These are phyloP conservation scores for Pangasianodon hypophthalmus DNA, from an alignment of 2,113 vertebrate genomes.

Conservation along the genomic window DNA sequence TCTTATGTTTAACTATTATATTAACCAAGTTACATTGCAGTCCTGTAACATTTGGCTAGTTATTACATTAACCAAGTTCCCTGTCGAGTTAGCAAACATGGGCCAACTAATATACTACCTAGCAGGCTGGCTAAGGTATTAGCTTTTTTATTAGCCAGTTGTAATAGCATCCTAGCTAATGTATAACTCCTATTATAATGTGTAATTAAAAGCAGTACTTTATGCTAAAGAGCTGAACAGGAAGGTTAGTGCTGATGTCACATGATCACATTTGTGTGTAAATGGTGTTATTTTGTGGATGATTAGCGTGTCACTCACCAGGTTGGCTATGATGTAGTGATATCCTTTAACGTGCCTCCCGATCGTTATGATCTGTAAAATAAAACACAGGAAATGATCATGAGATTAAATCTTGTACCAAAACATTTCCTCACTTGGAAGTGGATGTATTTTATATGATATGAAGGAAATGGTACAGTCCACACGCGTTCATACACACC, in stretches of 20 bases:
- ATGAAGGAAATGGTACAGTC: background rate
- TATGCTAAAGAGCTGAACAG: background rate
- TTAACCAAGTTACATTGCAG: background rate
- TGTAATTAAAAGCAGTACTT: background rate
- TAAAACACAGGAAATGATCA: background rate
- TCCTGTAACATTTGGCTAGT: background rate
- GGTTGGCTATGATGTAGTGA: constrained; percentile 97
- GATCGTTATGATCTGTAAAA: constrained; percentile 91
- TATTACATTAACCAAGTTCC: background rate
- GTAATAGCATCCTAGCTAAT: background rate
- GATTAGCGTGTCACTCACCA: constrained; percentile 78
- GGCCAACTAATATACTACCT: background rate
- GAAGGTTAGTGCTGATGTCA: background rate
- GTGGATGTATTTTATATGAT: background rate
- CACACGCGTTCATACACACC: background rate
- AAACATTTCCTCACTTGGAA: background rate
- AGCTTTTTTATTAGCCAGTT: background rate
- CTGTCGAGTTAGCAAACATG: background rate
- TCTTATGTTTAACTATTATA: background rate
- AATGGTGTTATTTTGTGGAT: background rate
- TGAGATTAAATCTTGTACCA: background rate
- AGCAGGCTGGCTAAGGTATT: background rate
- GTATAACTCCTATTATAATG: background rate
- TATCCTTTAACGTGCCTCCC: constrained; percentile 98
- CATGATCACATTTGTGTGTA: background rate